Percentiles rank a stretch among this genome's conserved stretches.
Conservation (phyloP, 2,888 invertebrate species). For the Molanna angustata region DNA sequence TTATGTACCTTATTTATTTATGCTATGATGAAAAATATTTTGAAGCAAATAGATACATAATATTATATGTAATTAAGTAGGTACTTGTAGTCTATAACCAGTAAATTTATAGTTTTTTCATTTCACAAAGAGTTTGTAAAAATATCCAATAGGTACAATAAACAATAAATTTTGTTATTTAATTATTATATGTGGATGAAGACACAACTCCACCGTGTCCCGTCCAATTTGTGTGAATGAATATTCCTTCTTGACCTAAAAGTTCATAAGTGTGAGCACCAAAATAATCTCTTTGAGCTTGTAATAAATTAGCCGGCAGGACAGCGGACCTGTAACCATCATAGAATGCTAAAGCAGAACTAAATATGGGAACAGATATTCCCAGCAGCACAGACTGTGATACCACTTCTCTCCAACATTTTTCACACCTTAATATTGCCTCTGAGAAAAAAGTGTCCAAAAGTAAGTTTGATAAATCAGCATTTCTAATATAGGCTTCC, state of each 20-base stretch:
- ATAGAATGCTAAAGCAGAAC: constrained; percentile 93
- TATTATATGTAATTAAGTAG: too few relatives aligned
- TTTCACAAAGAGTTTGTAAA: too few relatives aligned
- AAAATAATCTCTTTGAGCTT: constrained; percentile 97
- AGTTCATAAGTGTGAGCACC: constrained; percentile 99
- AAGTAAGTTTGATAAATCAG: constrained; percentile 80
- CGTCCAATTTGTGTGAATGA: constrained; percentile 98
- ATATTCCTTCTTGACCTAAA: constrained; percentile 78
- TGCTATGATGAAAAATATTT: too few relatives aligned
- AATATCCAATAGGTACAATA: too few relatives aligned
- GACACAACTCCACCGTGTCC: constrained; percentile 96
- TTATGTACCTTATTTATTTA: too few relatives aligned
- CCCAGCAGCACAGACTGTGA: constrained; percentile 69
- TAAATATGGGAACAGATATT: constrained; percentile 92
- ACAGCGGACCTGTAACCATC: constrained; percentile 88
- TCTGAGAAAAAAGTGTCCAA: constrained; percentile 90
- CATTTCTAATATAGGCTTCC: constrained; percentile 87
- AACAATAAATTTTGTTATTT: too few relatives aligned
- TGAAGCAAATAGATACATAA: too few relatives aligned
- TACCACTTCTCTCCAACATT: constrained; percentile 83
- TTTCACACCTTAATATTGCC: constrained; percentile 78
- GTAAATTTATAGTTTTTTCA: too few relatives aligned
- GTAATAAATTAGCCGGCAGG: constrained; percentile 93
- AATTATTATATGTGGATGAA: constrained; percentile 74
- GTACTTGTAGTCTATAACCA: too few relatives aligned